Evolutionary conservation across 1,140 invertebrate genomes (phyloP), one percentile per base, ranked within the genome.

Genomic region (Dufourea novaeangliae): DNA sequence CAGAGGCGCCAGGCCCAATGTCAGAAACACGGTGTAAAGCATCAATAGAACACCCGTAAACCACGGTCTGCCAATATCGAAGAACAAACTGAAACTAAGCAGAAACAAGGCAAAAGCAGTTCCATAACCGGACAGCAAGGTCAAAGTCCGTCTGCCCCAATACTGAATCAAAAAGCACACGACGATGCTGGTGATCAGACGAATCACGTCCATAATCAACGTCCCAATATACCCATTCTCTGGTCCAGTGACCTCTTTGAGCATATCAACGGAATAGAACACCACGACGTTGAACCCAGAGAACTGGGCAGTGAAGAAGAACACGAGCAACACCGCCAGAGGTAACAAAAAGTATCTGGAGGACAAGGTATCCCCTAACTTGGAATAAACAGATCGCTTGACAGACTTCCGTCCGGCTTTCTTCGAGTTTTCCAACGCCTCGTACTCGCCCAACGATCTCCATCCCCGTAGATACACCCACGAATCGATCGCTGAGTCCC

Each of bases 251-350:
- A 94, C 91, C 44, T 94, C 92, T 67, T 93, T 91, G 85, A 94
- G 93, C 79, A 95, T 95, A 41, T 93, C 91, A 25, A 96, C 95
- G 0, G 95, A 94, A 87, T 96, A 97, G 88, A 96, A 97, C 57
- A 94, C 94, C 1, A 97, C 92, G 1, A 95, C 95, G 86, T 96
- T 95, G 0, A 95, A 92, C 0, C 95, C 95, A 14, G 94, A 93
- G 73, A 95, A 94, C 79, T 95, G 95, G 69, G 93, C 92, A 0
- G 94, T 93, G 46, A 95, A 89, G 80, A 95, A 95, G 75, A 95
- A 94, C 25, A 94, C 76, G 14, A 93, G 91, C 84, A 95, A 93
- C 12, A 95, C 94, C 2, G 93, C 78, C n/a, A 95, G 86, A 5
- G 95, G 95, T 77, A 94, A 94, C 88, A 90, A 37, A 92, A 94